Conservation (phyloP, 2,113 vertebrate species). For the Galeopterus variegatus region DNA sequence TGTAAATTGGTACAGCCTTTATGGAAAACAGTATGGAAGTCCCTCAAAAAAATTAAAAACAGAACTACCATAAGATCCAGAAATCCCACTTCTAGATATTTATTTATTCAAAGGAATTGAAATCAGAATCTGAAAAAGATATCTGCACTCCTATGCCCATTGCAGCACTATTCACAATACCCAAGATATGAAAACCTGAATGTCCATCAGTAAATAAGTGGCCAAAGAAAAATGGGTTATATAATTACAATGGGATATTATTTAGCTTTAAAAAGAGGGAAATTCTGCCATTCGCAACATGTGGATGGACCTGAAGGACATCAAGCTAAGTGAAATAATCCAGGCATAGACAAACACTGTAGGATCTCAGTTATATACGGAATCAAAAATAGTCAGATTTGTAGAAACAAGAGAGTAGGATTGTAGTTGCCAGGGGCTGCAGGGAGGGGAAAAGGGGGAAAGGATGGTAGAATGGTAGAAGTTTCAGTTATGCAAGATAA, state of each 20-base stretch:
- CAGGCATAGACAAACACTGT: not conserved
- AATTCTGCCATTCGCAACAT: not conserved
- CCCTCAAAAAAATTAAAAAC: not conserved
- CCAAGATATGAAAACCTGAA: not conserved
- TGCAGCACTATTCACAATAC: not conserved
- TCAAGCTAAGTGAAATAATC: not conserved
- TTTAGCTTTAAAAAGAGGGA: not conserved
- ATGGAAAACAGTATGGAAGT: not conserved
- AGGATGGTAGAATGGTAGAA: not conserved
- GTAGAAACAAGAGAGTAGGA: not conserved
- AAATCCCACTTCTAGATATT: not conserved
- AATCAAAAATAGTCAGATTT: not conserved
- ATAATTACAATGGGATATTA: not conserved
- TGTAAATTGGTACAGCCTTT: not conserved
- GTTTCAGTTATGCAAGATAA: not conserved
- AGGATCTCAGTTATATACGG: not conserved
- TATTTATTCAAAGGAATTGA: not conserved
- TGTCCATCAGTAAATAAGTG: not conserved
- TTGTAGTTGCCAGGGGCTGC: not conserved
- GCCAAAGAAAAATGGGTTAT: not conserved
- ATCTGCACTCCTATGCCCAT: not conserved
- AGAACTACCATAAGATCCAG: not conserved
- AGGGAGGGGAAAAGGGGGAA: not conserved
- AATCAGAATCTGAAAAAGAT: not conserved
- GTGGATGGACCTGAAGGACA: too few relatives aligned